Base-by-base conservation (phyloP, 1,140 invertebrate species). In the Bombus vancouverensis region DNA sequence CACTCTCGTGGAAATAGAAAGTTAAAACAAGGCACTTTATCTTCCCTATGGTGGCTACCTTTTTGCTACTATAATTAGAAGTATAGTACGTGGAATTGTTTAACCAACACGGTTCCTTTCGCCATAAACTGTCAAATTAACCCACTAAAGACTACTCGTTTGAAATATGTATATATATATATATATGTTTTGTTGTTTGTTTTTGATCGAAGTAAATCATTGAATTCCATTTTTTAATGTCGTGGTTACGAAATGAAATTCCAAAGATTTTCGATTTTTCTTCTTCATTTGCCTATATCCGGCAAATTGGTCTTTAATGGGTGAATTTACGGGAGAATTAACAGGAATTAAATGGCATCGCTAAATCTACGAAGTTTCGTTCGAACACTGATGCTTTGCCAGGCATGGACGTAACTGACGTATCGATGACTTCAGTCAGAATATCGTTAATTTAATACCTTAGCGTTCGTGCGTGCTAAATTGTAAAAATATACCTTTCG, bases 401-500 rank as follows among this genome's bases (percentile, higher is more conserved):
- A 47, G 70, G 22, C 74, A 32, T 53, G n/a, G 39, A 59, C 77
- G 4, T 32, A 22, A 34, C 42, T 37, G 32, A 59, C 18, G 28
- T 37, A 65, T 25, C 74, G 34, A 47, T 32, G 47, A 72, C 37
- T 53, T 68, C n/a, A 22, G 65, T 78, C 82, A 34, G 8, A 66
- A 22, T 22, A 37, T 68, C 32, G 47, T 57, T 34, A 44, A 65
- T 28, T 42, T 32, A 70, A 42, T 18, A 34, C 3, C 10, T 39
- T 44, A 81, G 12, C 62, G 22, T 34, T 83, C 59, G 82, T 83
- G 53, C 82, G 47, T 68, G 44, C 13, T 76, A 59, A 28, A 71
- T 79, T 84, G 75, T 15, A 83, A 77, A 83, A 83, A 83, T 83
- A 83, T 68, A 57, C 1, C 25, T 66, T 13, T 39, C 15, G 13